Evolutionary conservation across 2,797 vertebrate species (phyloP).

Genomic region (Oceanodroma leucorhoa): DNA sequence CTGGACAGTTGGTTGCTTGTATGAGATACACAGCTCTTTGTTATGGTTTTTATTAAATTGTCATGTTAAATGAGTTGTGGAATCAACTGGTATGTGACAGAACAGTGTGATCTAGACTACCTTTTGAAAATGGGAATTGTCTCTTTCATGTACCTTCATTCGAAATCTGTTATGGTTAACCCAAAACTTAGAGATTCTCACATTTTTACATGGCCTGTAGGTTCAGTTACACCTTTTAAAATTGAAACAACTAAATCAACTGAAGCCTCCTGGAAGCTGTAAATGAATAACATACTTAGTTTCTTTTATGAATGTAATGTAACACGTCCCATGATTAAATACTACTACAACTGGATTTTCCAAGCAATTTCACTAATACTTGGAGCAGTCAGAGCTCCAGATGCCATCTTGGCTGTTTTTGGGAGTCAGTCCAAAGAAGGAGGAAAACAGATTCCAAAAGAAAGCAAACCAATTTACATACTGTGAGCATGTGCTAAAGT

Average conservation of each 20-base stretch:
- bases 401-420: not conserved
- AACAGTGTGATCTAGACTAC: not conserved
- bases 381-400: constrained; percentile 12
- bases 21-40: not conserved
- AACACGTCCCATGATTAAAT: not conserved
- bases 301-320: not conserved
- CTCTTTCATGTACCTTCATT: not conserved
- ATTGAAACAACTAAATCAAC: not conserved
- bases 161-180: not conserved
- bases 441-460: not conserved
- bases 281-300: not conserved
- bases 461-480: constrained; percentile 19
- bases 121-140: not conserved
- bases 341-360: constrained; percentile 1
- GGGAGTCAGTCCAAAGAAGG: not conserved
- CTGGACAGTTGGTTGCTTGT: not conserved
- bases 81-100: not conserved
- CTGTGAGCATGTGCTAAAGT: not conserved
- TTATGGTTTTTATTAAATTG: not conserved
- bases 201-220: not conserved
- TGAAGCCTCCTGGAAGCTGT: not conserved
- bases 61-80: not conserved
- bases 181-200: not conserved
- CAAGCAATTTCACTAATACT: constrained; percentile 19
- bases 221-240: not conserved